Percentiles rank a stretch among this genome's conserved stretches.
phyloP scores from a whole-genome alignment of 2,888 invertebrate species.

The Melanophora roralis region DNA sequence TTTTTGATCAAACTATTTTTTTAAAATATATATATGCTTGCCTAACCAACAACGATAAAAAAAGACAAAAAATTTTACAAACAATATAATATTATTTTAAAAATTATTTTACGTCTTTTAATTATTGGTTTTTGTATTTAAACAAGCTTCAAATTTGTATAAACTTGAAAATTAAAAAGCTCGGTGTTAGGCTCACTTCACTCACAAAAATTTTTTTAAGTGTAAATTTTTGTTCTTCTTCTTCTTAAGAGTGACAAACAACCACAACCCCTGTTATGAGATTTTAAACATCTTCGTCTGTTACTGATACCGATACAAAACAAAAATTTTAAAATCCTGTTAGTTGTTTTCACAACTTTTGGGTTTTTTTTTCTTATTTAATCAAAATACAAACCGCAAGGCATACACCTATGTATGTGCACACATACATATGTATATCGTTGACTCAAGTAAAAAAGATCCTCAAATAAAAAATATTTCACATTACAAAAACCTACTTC shows the following conservation, averaged over 20 bases:
- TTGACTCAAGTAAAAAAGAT: neutral
- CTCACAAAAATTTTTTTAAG: slow-evolving; percentile 3
- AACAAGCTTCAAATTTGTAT: too few species aligned
- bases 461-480: too few species aligned
- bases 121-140: too few species aligned
- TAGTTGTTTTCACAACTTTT: neutral
- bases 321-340: slow-evolving; percentile 11
- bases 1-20: too few species aligned
- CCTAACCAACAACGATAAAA: too few species aligned
- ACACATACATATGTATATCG: neutral
- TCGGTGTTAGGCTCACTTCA: too few species aligned
- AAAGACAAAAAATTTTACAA: too few species aligned
- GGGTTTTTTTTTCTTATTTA: slow-evolving; percentile 14
- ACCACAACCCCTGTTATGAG: neutral
- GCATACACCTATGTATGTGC: neutral
- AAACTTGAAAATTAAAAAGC: too few species aligned
- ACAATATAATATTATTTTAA: too few species aligned
- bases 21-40: too few species aligned
- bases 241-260: neutral
- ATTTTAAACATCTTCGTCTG: slow-evolving; percentile 19
- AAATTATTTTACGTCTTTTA: too few species aligned
- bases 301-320: neutral
- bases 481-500: too few species aligned
- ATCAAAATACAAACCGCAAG: slow-evolving; percentile 13
- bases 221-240: neutral